Conservation (phyloP, 2,797 vertebrate genomes). For the Anniella stebbinsi region DNA sequence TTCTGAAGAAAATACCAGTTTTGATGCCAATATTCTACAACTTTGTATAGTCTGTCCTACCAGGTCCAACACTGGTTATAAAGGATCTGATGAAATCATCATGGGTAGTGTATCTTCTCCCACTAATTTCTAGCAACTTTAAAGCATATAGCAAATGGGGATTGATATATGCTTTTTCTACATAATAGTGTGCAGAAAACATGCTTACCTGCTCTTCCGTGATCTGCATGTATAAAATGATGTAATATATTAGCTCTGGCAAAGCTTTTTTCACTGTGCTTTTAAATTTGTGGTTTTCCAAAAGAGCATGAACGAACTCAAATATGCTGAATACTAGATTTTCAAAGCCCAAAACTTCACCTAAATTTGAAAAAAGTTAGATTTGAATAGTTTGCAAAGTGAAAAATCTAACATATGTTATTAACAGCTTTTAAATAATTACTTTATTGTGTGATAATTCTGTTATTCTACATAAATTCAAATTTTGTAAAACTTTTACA, state of each 20-base stretch:
- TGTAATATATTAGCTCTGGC: constrained; percentile 97
- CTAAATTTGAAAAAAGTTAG: constrained; percentile 74
- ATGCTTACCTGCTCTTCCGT: constrained; percentile 95
- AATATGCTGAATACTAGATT: constrained; percentile 99
- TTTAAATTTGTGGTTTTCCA: constrained; percentile 98
- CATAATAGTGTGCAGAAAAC: constrained; percentile 1
- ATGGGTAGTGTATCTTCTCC: constrained; percentile 23
- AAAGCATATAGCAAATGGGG: constrained; percentile 1
- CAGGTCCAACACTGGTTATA: not conserved
- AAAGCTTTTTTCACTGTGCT: constrained; percentile 97
- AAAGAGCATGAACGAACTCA: constrained; percentile 96
- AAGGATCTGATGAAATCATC: not conserved
- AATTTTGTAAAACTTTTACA: not conserved
- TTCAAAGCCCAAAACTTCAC: constrained; percentile 98
- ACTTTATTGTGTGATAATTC: constrained; percentile 2
- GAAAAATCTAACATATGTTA: constrained; percentile 1
- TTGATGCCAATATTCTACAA: not conserved
- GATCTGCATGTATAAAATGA: constrained; percentile 99
- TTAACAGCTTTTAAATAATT: constrained; percentile 16
- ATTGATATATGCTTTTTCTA: constrained; percentile 28
- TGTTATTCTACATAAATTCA: not conserved
- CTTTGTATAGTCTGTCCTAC: not conserved
- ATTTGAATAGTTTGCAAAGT: not conserved
- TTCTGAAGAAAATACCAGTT: not conserved
- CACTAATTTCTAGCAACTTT: not conserved